A percentile compares a stretch with the other conserved stretches of the same genome.
Evolutionary conservation across 2,113 vertebrate species (phyloP).

Genomic region (Phyllopteryx taeniolatus): DNA sequence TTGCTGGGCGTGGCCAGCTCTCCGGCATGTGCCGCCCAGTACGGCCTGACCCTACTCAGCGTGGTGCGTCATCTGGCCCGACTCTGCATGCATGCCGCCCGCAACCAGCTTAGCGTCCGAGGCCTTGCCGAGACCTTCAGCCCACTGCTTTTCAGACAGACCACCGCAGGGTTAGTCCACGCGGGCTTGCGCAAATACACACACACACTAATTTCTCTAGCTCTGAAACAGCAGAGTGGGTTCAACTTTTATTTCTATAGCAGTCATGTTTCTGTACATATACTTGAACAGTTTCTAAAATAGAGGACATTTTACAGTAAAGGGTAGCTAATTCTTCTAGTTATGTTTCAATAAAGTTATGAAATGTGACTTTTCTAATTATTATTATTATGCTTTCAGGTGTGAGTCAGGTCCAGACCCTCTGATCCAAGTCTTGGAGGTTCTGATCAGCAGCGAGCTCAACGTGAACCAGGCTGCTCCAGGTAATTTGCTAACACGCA

Average conservation of each 20-base stretch:
- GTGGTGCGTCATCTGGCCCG: constrained; percentile 89
- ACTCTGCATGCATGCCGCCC: constrained; percentile 79
- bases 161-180: constrained; percentile 71
- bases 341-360: background rate
- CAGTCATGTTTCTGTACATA: too few relatives aligned
- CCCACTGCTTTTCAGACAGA: constrained; percentile 84
- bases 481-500: constrained; percentile 72
- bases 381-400: constrained; percentile 60
- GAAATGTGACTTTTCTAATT: background rate
- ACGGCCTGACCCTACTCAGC: constrained; percentile 90
- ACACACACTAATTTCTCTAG: too few relatives aligned
- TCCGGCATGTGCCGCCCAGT: constrained; percentile 83
- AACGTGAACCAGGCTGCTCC: constrained; percentile 89
- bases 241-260: too few relatives aligned
- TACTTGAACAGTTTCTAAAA: too few relatives aligned
- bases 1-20: constrained; percentile 83
- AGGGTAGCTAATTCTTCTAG: background rate
- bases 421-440: constrained; percentile 85
- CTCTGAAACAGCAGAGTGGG: too few relatives aligned
- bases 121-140: constrained; percentile 86
- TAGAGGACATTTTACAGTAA: too few relatives aligned
- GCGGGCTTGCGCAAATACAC: background rate
- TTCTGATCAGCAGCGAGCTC: constrained; percentile 90
- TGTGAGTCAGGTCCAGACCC: constrained; percentile 82
- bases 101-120: constrained; percentile 83